Evolutionary conservation across 2,113 vertebrate genomes (phyloP).

Genomic region (Tragelaphus buxtoni): DNA sequence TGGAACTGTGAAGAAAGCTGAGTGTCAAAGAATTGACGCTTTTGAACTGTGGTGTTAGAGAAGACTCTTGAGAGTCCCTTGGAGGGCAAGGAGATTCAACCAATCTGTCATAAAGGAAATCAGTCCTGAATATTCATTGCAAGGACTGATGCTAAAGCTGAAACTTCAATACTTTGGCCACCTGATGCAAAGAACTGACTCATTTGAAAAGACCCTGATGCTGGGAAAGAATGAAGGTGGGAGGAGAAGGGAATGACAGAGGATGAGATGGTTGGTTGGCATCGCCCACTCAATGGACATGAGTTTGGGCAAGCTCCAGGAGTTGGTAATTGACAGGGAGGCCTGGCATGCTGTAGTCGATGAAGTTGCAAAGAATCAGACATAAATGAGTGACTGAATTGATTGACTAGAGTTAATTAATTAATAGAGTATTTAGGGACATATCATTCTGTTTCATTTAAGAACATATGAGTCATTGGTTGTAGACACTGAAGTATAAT

Average conservation of each 20-base stretch:
- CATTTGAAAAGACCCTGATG: not conserved
- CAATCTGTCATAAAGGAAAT: not conserved
- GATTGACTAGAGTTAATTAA: not conserved
- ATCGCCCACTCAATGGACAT: fast-evolving
- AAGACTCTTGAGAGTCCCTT: not conserved
- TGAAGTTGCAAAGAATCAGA: not conserved
- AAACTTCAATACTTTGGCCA: not conserved
- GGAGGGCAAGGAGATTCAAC: not conserved
- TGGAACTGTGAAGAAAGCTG: not conserved
- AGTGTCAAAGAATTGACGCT: not conserved
- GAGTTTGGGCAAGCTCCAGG: not conserved
- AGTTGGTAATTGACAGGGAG: not conserved
- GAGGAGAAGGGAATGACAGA: not conserved
- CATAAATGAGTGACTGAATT: not conserved
- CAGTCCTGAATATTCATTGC: not conserved
- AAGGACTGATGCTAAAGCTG: not conserved
- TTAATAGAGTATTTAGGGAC: not conserved
- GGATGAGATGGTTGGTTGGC: not conserved
- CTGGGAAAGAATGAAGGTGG: not conserved
- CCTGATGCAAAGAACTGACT: not conserved
- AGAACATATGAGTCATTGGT: not conserved
- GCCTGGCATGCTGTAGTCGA: not conserved
- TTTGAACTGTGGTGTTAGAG: not conserved
- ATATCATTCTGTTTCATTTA: not conserved
- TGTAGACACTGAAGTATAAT: not conserved